Conservation (phyloP, 2,113 vertebrate genomes). For the Mus pahari region DNA sequence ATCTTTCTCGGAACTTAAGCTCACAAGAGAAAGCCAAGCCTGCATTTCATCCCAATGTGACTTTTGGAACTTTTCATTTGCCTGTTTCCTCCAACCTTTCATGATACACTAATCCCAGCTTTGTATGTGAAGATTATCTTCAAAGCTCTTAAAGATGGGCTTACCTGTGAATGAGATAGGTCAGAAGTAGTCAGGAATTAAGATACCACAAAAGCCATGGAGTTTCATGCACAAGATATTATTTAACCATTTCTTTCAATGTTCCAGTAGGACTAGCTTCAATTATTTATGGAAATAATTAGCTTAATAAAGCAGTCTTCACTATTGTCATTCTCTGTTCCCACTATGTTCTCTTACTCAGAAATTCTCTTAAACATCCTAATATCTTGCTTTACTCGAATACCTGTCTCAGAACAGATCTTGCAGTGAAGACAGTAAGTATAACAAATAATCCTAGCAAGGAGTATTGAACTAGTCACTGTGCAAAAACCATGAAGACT, state of each 20-base stretch:
- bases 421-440: background rate
- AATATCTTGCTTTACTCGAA: background rate
- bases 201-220: background rate
- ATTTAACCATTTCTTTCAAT: background rate
- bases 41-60: background rate
- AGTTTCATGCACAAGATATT: background rate
- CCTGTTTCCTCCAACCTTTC: background rate
- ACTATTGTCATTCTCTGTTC: background rate
- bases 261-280: background rate
- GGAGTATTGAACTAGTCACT: background rate
- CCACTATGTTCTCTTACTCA: background rate
- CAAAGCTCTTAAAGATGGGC: background rate
- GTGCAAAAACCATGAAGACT: background rate
- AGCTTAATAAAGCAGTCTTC: background rate
- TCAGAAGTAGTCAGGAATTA: constrained; percentile 17
- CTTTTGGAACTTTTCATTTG: background rate
- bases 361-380: background rate
- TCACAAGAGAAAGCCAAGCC: background rate
- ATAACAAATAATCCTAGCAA: background rate
- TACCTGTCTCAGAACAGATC: background rate
- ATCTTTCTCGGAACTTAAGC: background rate
- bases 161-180: background rate
- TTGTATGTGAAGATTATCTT: background rate
- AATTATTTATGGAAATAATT: background rate
- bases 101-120: background rate